A percentile compares a stretch with the other conserved stretches of the same genome.
Conservation (phyloP, 2,888 invertebrate genomes). For the Copidosoma aretas region DNA sequence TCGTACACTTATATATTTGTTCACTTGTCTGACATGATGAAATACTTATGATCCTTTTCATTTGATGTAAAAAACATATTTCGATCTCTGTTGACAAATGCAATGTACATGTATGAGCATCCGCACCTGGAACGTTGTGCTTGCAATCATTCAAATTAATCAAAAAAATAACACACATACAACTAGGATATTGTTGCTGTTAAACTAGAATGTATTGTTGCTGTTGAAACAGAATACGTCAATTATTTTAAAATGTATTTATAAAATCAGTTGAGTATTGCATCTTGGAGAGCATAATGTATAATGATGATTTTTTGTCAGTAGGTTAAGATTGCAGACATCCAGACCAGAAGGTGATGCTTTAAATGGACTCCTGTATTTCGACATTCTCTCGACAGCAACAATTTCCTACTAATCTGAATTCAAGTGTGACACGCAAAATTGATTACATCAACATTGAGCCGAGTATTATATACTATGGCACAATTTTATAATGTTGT, state of each 20-base stretch:
- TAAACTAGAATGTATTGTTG: constrained; percentile 16
- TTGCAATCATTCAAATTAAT: too few species aligned
- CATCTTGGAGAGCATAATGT: constrained; percentile 1
- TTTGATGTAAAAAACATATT: too few species aligned
- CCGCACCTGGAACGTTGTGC: too few species aligned
- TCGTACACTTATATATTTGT: too few species aligned
- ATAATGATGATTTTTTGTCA: constrained; percentile 49
- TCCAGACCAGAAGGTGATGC: constrained; percentile 49
- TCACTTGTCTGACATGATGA: too few species aligned
- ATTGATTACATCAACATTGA: constrained; percentile 39
- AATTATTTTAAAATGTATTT: neutral
- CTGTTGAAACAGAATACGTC: too few species aligned
- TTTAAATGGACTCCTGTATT: constrained; percentile 52
- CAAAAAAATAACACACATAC: too few species aligned
- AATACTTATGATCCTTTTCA: too few species aligned
- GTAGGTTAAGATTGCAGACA: constrained; percentile 50
- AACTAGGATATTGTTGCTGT: constrained; percentile 33
- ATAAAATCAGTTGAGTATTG: neutral
- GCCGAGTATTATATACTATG: constrained; percentile 54
- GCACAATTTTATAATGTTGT: constrained; percentile 60
- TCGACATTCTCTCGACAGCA: constrained; percentile 40
- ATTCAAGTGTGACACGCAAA: constrained; percentile 37
- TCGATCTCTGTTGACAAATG: too few species aligned
- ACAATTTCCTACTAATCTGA: constrained; percentile 34
- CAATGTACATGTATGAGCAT: too few species aligned